Conservation (phyloP, 2,113 vertebrate genomes). For the Nesoenas mayeri region DNA sequence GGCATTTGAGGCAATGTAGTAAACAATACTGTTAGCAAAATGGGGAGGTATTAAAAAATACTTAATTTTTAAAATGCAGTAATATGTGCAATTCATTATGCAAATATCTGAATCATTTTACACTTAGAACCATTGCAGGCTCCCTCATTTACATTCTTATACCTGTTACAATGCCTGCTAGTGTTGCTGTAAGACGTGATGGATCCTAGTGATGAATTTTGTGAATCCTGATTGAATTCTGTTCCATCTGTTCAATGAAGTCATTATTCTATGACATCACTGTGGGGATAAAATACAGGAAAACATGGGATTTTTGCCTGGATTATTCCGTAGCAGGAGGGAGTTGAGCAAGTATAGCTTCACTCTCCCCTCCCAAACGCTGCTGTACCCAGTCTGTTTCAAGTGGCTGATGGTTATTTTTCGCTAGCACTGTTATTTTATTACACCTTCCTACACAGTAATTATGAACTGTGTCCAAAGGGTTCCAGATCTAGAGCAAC, state of each 20-base stretch:
- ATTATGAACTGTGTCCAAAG: not conserved
- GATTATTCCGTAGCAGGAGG: not conserved
- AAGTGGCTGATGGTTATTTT: not conserved
- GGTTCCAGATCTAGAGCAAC: not conserved
- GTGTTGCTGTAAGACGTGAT: conserved; percentile 42
- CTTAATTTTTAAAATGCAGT: conserved; percentile 65
- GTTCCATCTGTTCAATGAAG: conserved; percentile 65
- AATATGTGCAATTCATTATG: conserved; percentile 58
- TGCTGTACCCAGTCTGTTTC: not conserved
- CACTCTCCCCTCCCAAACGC: not conserved
- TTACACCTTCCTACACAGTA: not conserved
- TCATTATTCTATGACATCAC: conserved; percentile 64
- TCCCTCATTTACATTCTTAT: conserved; percentile 63
- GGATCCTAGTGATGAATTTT: conserved; percentile 56
- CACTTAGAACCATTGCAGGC: not conserved
- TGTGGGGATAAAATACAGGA: not conserved
- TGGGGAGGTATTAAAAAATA: conserved; percentile 52
- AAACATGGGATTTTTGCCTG: not conserved
- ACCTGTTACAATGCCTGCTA: conserved; percentile 63
- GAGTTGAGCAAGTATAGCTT: not conserved
- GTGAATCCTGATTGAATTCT: conserved; percentile 49
- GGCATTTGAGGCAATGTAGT: not conserved
- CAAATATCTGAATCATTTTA: conserved; percentile 59
- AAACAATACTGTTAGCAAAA: conserved; percentile 61
- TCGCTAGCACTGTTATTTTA: not conserved